These are phyloP conservation scores for Leptobrachium leishanense DNA, from an alignment of 2,113 vertebrate genomes.

Conservation along the genomic window DNA sequence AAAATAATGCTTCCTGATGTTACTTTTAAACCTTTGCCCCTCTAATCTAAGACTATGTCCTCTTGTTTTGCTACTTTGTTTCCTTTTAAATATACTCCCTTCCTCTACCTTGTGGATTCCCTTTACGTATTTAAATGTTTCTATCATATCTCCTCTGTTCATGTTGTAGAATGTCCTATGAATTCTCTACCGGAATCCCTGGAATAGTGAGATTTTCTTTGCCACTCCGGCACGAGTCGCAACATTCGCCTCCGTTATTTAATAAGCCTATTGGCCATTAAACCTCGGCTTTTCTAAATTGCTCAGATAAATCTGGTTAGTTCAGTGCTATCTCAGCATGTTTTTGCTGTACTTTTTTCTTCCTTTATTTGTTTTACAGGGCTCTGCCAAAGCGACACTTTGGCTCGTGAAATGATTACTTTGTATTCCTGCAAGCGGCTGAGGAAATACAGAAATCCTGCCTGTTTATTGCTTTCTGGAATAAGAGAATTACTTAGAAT, in stretches of 20 bases:
- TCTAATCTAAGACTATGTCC: too few species aligned
- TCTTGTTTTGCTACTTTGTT: too few species aligned
- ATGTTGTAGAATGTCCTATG: too few species aligned
- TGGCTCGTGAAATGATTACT: constrained; percentile 55
- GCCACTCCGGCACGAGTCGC: background rate
- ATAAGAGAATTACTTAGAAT: constrained; percentile 24
- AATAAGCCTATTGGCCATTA: background rate
- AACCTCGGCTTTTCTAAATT: constrained; percentile 34
- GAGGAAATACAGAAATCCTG: constrained; percentile 42
- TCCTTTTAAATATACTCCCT: too few species aligned
- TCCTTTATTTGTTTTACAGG: constrained; percentile 16
- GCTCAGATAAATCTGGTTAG: constrained; percentile 59
- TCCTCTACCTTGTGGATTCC: too few species aligned
- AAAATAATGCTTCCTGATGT: too few species aligned
- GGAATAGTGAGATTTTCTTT: background rate
- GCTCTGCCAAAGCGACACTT: constrained; percentile 58
- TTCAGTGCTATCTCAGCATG: constrained; percentile 57
- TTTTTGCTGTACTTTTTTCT: constrained; percentile 24
- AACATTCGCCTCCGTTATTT: background rate
- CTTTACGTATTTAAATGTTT: too few species aligned
- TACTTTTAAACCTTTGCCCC: too few species aligned
- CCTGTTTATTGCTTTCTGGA: constrained; percentile 48
- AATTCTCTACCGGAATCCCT: background rate
- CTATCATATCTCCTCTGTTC: too few species aligned
- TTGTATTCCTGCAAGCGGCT: constrained; percentile 56